These are phyloP conservation scores for Tachysurus fulvidraco DNA, from an alignment of 2,113 vertebrate species.

Conservation along the genomic window DNA sequence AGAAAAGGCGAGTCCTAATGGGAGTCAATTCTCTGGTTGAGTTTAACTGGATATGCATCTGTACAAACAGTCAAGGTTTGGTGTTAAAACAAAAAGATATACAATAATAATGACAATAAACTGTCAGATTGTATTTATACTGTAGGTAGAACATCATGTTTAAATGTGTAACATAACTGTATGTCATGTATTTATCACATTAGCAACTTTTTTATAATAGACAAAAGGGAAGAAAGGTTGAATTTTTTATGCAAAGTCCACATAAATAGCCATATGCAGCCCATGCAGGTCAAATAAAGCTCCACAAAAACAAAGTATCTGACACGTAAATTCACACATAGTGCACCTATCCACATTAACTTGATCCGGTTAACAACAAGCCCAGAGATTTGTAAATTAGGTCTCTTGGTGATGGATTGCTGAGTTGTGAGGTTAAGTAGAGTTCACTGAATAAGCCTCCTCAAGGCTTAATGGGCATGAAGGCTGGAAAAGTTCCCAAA, in stretches of 20 bases:
- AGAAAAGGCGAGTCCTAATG: constrained; percentile 19
- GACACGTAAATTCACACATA: constrained; percentile 11
- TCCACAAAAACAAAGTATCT: neutral
- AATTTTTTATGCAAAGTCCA: neutral
- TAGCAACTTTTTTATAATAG: neutral
- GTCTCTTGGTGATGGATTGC: constrained; percentile 31
- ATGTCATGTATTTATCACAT: neutral
- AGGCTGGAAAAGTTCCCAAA: neutral
- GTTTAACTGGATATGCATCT: neutral
- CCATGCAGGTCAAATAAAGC: neutral
- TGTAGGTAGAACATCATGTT: neutral
- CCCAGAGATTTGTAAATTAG: constrained; percentile 25
- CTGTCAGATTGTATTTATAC: neutral
- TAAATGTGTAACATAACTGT: neutral
- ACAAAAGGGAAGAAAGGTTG: neutral
- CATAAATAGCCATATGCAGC: neutral
- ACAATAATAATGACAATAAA: neutral
- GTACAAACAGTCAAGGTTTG: neutral
- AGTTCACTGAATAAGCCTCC: constrained; percentile 30
- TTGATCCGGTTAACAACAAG: neutral
- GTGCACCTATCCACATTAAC: constrained; percentile 17
- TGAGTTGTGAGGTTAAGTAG: constrained; percentile 19
- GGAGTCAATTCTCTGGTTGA: constrained; percentile 24
- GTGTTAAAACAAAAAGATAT: neutral
- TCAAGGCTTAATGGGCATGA: neutral